Evolutionary conservation across 2,113 vertebrate genomes (phyloP).

Genomic region (Thermophis baileyi): DNA sequence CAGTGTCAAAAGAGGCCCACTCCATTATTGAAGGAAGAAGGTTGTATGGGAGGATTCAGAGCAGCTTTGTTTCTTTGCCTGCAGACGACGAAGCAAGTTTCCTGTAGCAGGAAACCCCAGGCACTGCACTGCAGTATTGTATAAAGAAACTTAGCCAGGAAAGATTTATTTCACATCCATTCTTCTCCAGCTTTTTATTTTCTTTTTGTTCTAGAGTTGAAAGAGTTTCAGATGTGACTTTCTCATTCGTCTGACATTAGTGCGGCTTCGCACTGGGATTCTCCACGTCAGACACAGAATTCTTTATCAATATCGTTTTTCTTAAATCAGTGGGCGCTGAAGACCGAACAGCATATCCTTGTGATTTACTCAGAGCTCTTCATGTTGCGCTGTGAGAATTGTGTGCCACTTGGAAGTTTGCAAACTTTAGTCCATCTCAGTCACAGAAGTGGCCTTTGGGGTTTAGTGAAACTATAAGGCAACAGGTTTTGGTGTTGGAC

Average conservation of each 20-base stretch:
- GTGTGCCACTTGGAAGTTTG: neutral
- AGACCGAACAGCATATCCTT: neutral
- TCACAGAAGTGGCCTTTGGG: neutral
- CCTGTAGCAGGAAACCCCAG: slow-evolving; percentile 23
- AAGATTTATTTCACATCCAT: neutral
- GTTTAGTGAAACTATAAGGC: neutral
- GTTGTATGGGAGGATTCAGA: neutral
- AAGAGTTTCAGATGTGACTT: neutral
- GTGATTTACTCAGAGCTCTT: neutral
- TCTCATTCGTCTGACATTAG: neutral
- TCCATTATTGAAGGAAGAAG: neutral
- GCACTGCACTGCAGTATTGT: neutral
- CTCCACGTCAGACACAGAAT: neutral
- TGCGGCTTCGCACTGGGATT: neutral
- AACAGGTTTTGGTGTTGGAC: neutral
- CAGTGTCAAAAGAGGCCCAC: neutral
- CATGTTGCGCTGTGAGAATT: neutral
- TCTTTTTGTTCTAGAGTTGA: neutral
- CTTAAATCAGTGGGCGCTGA: neutral
- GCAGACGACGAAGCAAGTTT: neutral
- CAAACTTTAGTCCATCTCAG: neutral
- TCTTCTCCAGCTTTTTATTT: neutral
- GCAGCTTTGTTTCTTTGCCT: neutral
- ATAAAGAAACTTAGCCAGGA: neutral
- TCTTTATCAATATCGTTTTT: neutral